These are phyloP conservation scores for Phoxinus dragarum DNA, from an alignment of 2,797 vertebrate species.

Conservation along the genomic window DNA sequence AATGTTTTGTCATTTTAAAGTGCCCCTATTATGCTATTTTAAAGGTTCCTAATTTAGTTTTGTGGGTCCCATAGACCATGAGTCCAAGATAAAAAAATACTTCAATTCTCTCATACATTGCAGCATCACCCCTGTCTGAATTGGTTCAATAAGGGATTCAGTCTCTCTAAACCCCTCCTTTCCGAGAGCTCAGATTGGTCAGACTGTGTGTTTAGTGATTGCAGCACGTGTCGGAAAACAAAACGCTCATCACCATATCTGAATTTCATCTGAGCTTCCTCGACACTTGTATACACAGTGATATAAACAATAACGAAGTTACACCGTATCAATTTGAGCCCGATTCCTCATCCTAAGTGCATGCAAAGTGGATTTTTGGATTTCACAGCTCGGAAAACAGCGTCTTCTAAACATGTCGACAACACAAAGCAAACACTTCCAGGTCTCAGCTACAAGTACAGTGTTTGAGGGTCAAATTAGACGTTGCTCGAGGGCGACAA, in stretches of 20 bases:
- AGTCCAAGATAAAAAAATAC: background rate
- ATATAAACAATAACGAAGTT: background rate
- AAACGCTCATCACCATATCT: background rate
- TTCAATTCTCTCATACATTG: background rate
- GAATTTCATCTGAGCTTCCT: background rate
- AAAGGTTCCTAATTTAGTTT: background rate
- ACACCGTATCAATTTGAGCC: background rate
- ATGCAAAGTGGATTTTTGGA: background rate
- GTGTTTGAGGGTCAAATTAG: background rate
- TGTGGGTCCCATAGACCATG: background rate
- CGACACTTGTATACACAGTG: background rate
- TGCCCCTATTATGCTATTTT: background rate
- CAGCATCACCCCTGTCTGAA: background rate
- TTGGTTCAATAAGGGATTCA: too few species aligned
- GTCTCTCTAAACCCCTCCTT: background rate
- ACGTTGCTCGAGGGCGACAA: background rate
- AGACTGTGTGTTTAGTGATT: background rate
- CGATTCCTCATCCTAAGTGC: background rate
- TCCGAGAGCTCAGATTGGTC: background rate
- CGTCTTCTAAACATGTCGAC: background rate
- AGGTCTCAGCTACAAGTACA: background rate
- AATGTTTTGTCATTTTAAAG: background rate
- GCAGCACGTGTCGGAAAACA: too few species aligned
- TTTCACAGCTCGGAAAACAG: background rate
- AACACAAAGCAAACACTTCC: background rate